Conservation (phyloP, 2,797 vertebrate species). For the Sebastes wilsoni region DNA sequence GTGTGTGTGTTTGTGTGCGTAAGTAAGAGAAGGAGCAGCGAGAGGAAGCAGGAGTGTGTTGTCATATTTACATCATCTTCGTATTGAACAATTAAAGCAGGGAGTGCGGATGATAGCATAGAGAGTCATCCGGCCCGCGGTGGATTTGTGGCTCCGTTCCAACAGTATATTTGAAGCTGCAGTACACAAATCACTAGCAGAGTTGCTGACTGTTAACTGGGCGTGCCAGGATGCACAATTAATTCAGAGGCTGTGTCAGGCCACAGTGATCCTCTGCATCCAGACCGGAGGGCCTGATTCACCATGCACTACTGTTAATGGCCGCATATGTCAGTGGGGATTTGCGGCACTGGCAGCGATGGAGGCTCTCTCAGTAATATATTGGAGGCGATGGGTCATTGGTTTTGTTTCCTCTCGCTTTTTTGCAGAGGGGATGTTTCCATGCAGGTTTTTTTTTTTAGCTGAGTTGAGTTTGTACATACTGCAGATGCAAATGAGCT, state of each 20-base stretch:
- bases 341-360: constrained; percentile 68
- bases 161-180: constrained; percentile 66
- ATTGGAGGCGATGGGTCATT: constrained; percentile 71
- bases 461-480: constrained; percentile 54
- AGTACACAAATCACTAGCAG: constrained; percentile 79
- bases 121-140: constrained; percentile 31
- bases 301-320: constrained; percentile 75
- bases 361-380: constrained; percentile 64
- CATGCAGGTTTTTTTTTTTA: constrained; percentile 43
- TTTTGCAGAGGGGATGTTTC: constrained; percentile 45
- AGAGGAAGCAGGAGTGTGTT: neutral
- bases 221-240: constrained; percentile 74
- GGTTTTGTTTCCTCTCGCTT: constrained; percentile 58
- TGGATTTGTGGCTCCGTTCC: constrained; percentile 71
- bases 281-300: constrained; percentile 58
- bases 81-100: constrained; percentile 62
- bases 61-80: constrained; percentile 57
- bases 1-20: neutral
- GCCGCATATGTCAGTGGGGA: constrained; percentile 71
- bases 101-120: constrained; percentile 20
- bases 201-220: constrained; percentile 82
- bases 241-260: constrained; percentile 78
- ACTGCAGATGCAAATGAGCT: constrained; percentile 45
- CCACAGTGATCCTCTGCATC: constrained; percentile 69
- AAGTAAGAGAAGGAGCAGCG: constrained; percentile 5